Conservation (phyloP, 2,888 invertebrate genomes). For the Coelogynopora nodosa region DNA sequence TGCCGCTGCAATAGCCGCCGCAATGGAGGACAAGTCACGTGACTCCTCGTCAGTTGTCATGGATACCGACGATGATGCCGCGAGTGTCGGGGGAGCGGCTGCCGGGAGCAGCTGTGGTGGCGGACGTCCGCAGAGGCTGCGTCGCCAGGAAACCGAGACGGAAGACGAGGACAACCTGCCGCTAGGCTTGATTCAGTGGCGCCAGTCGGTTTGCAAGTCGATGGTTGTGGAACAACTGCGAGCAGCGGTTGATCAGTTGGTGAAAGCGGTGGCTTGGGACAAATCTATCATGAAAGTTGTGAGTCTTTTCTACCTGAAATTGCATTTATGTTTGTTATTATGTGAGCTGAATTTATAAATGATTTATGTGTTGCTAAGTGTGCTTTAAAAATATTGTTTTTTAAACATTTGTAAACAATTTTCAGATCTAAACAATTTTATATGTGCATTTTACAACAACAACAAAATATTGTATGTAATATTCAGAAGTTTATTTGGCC, state of each 20-base stretch:
- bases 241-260: constrained; percentile 81
- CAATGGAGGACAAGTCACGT: not conserved
- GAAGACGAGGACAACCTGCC: constrained; percentile 63
- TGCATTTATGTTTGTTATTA: too few relatives aligned
- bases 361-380: too few relatives aligned
- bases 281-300: constrained; percentile 99
- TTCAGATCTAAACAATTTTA: too few relatives aligned
- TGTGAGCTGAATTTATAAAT: too few relatives aligned
- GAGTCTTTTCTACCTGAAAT: too few relatives aligned
- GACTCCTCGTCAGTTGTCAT: not conserved
- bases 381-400: too few relatives aligned
- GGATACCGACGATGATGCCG: constrained; percentile 27
- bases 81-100: not conserved
- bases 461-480: too few relatives aligned
- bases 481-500: too few relatives aligned
- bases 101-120: not conserved
- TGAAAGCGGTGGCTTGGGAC: constrained; percentile 90
- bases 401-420: too few relatives aligned
- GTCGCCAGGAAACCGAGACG: not conserved
- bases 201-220: constrained; percentile 80
- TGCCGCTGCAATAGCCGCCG: not conserved
- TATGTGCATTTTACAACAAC: too few relatives aligned
- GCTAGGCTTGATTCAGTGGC: constrained; percentile 71
- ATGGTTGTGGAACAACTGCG: constrained; percentile 83
- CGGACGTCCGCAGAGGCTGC: not conserved